These are phyloP conservation scores for Hirundo rustica DNA, from an alignment of 2,797 vertebrate genomes.

Conservation along the genomic window DNA sequence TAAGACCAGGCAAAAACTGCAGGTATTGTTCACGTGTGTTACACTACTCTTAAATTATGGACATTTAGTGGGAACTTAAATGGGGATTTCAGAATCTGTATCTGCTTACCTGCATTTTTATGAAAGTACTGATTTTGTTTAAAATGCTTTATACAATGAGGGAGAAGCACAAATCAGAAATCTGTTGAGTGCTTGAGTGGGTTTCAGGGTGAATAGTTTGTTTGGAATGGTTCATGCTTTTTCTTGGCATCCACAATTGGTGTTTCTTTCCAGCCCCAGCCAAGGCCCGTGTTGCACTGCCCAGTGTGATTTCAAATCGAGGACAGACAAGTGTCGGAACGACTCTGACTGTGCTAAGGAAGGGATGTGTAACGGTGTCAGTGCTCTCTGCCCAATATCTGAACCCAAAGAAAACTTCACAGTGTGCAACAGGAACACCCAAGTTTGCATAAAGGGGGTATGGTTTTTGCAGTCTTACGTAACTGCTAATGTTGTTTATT, in stretches of 20 bases:
- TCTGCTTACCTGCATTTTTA: not conserved
- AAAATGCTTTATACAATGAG: not conserved
- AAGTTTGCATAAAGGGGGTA: slow-evolving; percentile 97
- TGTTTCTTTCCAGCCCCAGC: slow-evolving; percentile 82
- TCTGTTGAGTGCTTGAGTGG: not conserved
- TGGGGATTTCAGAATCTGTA: not conserved
- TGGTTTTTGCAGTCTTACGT: not conserved
- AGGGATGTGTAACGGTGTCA: slow-evolving; percentile 83
- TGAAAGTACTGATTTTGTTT: not conserved
- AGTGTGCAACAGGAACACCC: slow-evolving; percentile 86
- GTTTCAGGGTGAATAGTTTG: not conserved
- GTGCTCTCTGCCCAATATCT: slow-evolving; percentile 86
- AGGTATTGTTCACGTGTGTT: slow-evolving; percentile 76
- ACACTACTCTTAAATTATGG: not conserved
- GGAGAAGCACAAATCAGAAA: not conserved
- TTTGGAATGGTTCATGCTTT: not conserved
- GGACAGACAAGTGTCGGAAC: slow-evolving; percentile 77
- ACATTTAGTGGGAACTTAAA: not conserved
- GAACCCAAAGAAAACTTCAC: slow-evolving; percentile 86
- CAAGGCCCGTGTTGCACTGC: slow-evolving; percentile 92
- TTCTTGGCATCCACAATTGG: not conserved
- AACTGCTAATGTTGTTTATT: not conserved
- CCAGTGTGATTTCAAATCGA: slow-evolving; percentile 77
- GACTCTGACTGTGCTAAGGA: slow-evolving; percentile 88
- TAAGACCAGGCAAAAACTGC: slow-evolving; percentile 82